Conservation (phyloP, 53 echinoderm and acorn worm genomes). For the Temnopleurus reevesii region DNA sequence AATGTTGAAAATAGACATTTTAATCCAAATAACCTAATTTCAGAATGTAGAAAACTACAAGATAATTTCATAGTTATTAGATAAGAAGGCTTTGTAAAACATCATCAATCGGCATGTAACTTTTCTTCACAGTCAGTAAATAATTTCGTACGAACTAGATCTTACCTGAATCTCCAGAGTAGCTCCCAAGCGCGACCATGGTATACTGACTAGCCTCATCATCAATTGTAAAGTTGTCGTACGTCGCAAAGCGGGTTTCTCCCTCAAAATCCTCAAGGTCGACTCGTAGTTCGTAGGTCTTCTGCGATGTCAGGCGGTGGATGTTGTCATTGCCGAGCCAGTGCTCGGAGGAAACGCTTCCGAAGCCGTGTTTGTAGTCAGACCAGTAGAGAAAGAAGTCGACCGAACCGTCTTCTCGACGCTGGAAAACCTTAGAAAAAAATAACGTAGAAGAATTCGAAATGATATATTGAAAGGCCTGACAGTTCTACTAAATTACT, state of each 20-base stretch:
- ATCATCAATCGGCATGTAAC: neutral
- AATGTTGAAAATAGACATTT: neutral
- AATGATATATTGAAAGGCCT: neutral
- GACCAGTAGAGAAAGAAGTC: conserved; percentile 5
- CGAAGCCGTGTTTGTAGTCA: neutral
- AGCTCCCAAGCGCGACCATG: neutral
- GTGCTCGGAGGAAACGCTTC: neutral
- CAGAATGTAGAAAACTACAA: neutral
- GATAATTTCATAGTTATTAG: neutral
- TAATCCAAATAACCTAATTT: neutral
- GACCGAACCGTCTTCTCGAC: neutral
- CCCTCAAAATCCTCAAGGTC: neutral
- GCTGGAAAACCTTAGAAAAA: neutral
- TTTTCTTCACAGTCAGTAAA: neutral
- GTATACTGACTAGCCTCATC: neutral
- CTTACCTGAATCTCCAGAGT: neutral
- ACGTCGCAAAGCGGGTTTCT: neutral
- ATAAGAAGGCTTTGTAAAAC: neutral
- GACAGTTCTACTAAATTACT: neutral
- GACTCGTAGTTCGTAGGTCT: conserved; percentile 4
- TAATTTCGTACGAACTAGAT: neutral
- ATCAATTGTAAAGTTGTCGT: neutral
- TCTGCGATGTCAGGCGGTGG: neutral
- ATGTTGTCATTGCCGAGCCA: neutral
- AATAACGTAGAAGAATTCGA: neutral